Percentiles rank a stretch among this genome's conserved stretches.
These are phyloP conservation scores for Prorops nasuta DNA, from an alignment of 1,140 invertebrate species.

Conservation along the genomic window DNA sequence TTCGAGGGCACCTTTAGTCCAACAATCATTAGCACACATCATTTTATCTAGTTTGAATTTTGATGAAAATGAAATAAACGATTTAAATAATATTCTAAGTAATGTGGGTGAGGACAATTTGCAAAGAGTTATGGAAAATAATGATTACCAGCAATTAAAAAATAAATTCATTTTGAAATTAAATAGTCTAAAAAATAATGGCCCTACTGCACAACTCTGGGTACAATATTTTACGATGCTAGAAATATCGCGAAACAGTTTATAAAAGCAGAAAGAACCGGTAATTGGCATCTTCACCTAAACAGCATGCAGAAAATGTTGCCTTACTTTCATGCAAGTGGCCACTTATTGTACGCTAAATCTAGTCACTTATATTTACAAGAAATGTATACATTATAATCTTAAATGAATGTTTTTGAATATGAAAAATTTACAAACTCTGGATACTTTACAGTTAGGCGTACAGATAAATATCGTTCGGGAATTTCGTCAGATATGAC, in stretches of 20 bases:
- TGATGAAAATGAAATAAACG: slow-evolving; percentile 9
- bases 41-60: slow-evolving; percentile 28
- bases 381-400: slow-evolving; percentile 18
- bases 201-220: slow-evolving; percentile 27
- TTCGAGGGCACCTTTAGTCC: slow-evolving; percentile 42
- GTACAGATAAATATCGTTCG: background rate
- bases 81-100: slow-evolving; percentile 3
- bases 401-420: background rate
- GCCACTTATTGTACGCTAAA: slow-evolving; percentile 41
- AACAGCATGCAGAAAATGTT: slow-evolving; percentile 39
- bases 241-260: slow-evolving; percentile 30
- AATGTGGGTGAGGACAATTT: background rate
- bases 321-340: slow-evolving; percentile 45
- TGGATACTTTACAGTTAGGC: slow-evolving; percentile 7
- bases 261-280: slow-evolving; percentile 30
- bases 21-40: slow-evolving; percentile 32
- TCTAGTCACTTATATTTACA: slow-evolving; percentile 35
- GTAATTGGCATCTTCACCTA: slow-evolving; percentile 38
- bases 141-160: background rate
- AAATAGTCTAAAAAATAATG: slow-evolving; percentile 10
- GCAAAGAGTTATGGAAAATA: background rate
- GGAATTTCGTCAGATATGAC: slow-evolving; percentile 7
- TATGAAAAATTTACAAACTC: background rate
- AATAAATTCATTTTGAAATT: background rate
- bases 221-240: slow-evolving; percentile 34